These are phyloP conservation scores for Pyrochroa serraticornis DNA, from an alignment of 2,888 invertebrate genomes.

Conservation along the genomic window DNA sequence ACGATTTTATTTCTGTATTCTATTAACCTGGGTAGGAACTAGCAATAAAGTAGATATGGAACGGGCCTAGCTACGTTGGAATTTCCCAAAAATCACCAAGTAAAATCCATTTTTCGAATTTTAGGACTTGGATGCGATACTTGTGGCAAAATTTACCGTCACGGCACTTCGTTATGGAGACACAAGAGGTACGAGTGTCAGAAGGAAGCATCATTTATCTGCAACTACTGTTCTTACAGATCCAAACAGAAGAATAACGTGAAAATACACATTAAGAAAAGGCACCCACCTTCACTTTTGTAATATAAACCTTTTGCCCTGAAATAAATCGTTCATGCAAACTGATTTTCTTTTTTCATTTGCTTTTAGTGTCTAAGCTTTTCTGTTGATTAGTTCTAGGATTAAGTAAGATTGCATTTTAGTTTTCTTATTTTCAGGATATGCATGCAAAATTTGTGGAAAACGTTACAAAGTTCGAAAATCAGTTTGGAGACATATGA, in stretches of 20 bases:
- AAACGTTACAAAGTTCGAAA: conserved; percentile 26
- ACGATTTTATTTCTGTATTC: neutral
- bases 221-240: conserved; percentile 11
- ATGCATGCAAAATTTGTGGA: conserved; percentile 21
- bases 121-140: conserved; percentile 17
- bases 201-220: conserved; percentile 4
- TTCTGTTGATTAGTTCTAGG: too few species aligned
- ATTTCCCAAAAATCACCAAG: neutral
- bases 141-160: conserved; percentile 33
- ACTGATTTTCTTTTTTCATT: too few species aligned
- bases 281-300: conserved; percentile 1
- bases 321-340: too few species aligned
- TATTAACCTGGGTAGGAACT: neutral
- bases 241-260: conserved; percentile 27
- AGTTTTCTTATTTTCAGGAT: conserved; percentile 1
- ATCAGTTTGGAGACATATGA: conserved; percentile 33
- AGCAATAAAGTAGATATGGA: neutral
- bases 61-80: too few species aligned
- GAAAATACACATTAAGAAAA: conserved; percentile 19
- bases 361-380: too few species aligned
- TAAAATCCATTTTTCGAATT: neutral
- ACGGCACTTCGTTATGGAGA: conserved; percentile 34
- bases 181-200: conserved; percentile 29
- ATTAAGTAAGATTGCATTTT: neutral
- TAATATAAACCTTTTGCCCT: too few species aligned